Conservation (phyloP, 2,113 vertebrate species). For the Colius striatus region DNA sequence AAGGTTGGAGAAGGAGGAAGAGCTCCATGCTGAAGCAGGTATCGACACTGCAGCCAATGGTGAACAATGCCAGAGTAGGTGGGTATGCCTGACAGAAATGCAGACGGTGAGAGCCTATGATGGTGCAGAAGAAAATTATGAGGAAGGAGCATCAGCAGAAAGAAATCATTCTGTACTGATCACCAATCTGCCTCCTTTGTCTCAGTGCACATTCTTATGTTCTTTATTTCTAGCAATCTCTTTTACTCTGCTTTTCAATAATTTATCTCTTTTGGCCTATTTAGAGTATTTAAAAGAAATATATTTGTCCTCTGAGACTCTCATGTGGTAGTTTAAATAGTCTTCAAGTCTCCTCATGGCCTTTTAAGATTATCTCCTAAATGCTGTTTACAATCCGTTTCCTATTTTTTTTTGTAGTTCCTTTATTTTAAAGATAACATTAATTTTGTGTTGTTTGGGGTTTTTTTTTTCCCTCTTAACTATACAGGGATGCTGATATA, state of each 20-base stretch:
- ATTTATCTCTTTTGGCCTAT: background rate
- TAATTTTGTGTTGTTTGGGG: background rate
- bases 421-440: background rate
- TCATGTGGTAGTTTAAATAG: background rate
- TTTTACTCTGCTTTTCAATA: background rate
- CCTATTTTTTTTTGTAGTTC: background rate
- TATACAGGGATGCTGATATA: background rate
- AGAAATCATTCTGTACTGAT: background rate
- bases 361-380: background rate
- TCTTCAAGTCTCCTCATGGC: background rate
- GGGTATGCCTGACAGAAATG: background rate
- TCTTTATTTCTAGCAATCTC: background rate
- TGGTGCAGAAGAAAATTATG: background rate
- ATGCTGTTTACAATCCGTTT: background rate
- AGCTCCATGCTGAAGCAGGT: background rate
- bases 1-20: background rate
- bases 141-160: background rate
- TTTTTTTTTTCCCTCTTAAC: background rate
- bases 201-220: background rate
- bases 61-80: background rate
- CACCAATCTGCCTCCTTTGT: background rate
- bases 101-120: background rate
- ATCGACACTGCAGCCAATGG: rapidly evolving
- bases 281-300: background rate
- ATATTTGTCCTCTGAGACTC: background rate